Evolutionary conservation across 1,140 invertebrate genomes (phyloP).

Genomic region (Leptestheria dahalacensis): DNA sequence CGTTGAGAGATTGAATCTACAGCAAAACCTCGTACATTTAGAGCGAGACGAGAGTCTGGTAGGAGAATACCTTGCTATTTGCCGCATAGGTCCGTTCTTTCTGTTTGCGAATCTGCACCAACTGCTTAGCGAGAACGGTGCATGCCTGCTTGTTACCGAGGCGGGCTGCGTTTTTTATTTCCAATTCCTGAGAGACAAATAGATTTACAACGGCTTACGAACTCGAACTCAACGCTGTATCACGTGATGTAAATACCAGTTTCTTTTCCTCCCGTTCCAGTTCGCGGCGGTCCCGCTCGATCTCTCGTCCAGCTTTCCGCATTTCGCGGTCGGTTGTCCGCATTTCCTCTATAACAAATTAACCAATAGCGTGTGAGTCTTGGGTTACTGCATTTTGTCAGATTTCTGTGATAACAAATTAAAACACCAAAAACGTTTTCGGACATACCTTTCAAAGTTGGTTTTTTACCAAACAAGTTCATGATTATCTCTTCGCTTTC

Average conservation of each 20-base stretch:
- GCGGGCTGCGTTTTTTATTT: constrained; percentile 77
- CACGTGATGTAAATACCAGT: constrained; percentile 38
- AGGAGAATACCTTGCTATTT: constrained; percentile 43
- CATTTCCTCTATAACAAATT: constrained; percentile 53
- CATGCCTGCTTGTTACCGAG: constrained; percentile 71
- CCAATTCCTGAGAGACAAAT: constrained; percentile 46
- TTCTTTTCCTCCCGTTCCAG: constrained; percentile 80
- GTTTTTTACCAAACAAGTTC: constrained; percentile 28
- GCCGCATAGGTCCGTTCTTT: constrained; percentile 66
- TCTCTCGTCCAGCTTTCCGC: constrained; percentile 60
- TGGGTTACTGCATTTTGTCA: no score
- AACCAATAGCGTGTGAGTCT: no score
- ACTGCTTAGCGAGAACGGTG: constrained; percentile 69
- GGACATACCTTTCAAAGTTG: constrained; percentile 27
- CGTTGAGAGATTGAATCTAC: constrained; percentile 56
- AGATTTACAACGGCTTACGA: constrained; percentile 6
- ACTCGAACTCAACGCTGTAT: background rate
- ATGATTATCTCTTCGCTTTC: no score
- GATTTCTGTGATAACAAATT: no score
- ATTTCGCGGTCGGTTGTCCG: constrained; percentile 61
- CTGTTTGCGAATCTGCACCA: constrained; percentile 72
- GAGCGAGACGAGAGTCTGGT: background rate
- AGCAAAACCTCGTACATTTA: background rate
- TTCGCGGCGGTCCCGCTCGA: constrained; percentile 60
- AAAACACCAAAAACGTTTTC: background rate